Base-by-base conservation (phyloP, 2,797 vertebrate genomes). In the Periparus ater region DNA sequence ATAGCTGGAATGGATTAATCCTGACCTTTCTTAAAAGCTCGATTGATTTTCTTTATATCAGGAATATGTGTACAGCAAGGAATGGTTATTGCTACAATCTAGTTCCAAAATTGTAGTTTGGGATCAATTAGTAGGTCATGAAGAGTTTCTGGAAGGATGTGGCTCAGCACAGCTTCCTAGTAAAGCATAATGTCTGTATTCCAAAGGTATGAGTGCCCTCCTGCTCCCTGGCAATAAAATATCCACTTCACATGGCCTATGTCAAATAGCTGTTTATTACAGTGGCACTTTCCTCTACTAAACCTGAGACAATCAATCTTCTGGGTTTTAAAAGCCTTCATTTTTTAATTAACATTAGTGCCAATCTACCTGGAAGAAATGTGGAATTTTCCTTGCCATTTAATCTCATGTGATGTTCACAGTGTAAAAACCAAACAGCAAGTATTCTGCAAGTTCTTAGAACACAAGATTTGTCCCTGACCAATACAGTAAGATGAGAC, bases 21-120 rank as follows among this genome's bases (percentile, higher is more conserved):
- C 51, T 95, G 75, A 96, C 68, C 91, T 96, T 97, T 93, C 79
- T 93, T 97, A 94, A 97, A 94, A 94, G 92, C 58, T 74, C 40
- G 48, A 90, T 94, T 93, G 97, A 88, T 97, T 96, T 86, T 95
- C 86, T 96, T 87, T 75, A 78, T 94, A 91, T 95, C 76, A 91
- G 71, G 72, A 89, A 94, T 80, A 80, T 84, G 57, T 89, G 84
- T 45, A 76, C 50, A 72, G 81, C 44, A 91, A 85, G 78, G 85
- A 90, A 92, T 54, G 45, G 58, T 83, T 94, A 95, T 91, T 92
- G 73, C 90, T 83, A 81, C 38, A 66, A 63, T 81, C 57, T 73
- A 55, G 54, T 73, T 94, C 91, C 84, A 93, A 87, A 95, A 89
- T 9, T 87, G 75, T 83, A 71, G 67, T 93, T 91, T 94, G 84